These are phyloP conservation scores for Brotula barbata DNA, from an alignment of 2,797 vertebrate genomes.

Conservation along the genomic window DNA sequence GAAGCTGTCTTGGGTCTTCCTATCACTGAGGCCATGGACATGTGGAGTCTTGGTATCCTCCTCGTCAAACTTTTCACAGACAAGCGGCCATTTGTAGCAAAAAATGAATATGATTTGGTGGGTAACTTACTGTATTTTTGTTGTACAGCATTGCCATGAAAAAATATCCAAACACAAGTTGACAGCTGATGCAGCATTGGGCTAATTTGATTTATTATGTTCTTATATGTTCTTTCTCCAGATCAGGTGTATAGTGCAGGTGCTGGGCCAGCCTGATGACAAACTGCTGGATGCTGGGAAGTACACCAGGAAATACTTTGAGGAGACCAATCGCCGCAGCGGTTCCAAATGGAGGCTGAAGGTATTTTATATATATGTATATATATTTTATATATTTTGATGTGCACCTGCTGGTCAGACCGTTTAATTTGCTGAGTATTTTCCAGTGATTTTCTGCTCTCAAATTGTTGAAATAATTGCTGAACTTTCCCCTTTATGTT, in stretches of 20 bases:
- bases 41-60: slow-evolving; percentile 29
- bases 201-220: too few relatives aligned
- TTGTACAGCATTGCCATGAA: too few relatives aligned
- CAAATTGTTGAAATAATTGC: too few relatives aligned
- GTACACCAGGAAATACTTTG: slow-evolving; percentile 6
- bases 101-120: too few relatives aligned
- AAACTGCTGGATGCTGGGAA: neutral
- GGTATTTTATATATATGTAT: neutral
- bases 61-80: neutral
- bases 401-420: too few relatives aligned
- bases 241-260: slow-evolving; percentile 2
- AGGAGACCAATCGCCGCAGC: neutral
- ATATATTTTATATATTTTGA: too few relatives aligned
- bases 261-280: neutral
- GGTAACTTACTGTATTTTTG: too few relatives aligned
- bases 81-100: neutral
- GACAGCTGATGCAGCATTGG: too few relatives aligned
- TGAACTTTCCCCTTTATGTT: too few relatives aligned
- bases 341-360: neutral
- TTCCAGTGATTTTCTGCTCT: too few relatives aligned
- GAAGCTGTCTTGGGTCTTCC: slow-evolving; percentile 27
- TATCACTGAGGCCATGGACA: slow-evolving; percentile 13
- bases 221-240: neutral
- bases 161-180: too few relatives aligned
- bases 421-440: too few relatives aligned